A percentile compares a stretch with the other conserved stretches of the same genome.
Evolutionary conservation across 2,888 invertebrate genomes (phyloP).

Genomic region (Lasiommata megera): DNA sequence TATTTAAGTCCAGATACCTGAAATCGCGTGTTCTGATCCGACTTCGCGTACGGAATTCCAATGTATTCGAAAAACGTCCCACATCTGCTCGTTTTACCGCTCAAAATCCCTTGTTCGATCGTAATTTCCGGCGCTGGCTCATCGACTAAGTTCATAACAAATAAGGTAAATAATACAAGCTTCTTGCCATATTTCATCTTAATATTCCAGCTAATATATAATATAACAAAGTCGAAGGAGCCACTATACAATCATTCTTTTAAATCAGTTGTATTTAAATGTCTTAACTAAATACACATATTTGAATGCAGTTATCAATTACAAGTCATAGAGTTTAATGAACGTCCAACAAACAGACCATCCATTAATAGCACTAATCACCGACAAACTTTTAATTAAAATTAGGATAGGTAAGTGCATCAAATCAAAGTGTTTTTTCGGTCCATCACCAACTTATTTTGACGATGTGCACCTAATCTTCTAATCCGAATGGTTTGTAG

Average conservation of each 20-base stretch:
- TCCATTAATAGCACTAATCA: too few species aligned
- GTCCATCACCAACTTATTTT: too few species aligned
- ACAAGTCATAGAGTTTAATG: too few species aligned
- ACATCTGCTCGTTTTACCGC: conserved; percentile 62
- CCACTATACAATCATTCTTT: neutral
- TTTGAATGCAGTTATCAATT: too few species aligned
- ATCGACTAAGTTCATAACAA: conserved; percentile 63
- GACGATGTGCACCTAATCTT: too few species aligned
- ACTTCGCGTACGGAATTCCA: conserved; percentile 67
- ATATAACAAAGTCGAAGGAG: neutral
- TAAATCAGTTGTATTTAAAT: neutral
- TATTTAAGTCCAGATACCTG: conserved; percentile 45
- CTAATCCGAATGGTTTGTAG: too few species aligned
- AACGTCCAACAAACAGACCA: too few species aligned
- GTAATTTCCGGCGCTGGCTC: conserved; percentile 65
- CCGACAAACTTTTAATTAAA: too few species aligned
- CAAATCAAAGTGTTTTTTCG: too few species aligned
- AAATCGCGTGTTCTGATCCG: conserved; percentile 57
- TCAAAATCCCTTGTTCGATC: conserved; percentile 64
- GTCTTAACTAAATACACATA: too few species aligned
- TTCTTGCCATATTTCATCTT: conserved; percentile 52
- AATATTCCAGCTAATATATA: neutral
- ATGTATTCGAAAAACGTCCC: conserved; percentile 65
- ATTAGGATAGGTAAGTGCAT: too few species aligned
- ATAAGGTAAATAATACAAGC: conserved; percentile 59